These are phyloP conservation scores for Tenthredo distinguenda DNA, from an alignment of 2,888 invertebrate species.

Conservation along the genomic window DNA sequence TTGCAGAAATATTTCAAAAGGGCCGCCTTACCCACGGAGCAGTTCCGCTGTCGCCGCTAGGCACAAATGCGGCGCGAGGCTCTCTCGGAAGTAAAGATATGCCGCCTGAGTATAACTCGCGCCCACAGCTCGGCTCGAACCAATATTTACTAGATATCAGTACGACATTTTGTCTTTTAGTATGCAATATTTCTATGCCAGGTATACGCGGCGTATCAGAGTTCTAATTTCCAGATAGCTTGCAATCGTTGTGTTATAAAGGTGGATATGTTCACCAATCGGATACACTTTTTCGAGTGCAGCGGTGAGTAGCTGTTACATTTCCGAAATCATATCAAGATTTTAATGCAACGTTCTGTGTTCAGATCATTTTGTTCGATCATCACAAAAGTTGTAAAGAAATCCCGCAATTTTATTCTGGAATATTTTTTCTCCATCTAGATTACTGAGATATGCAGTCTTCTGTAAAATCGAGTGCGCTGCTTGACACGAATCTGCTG, in stretches of 20 bases:
- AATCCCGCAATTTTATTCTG: not conserved
- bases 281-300: not conserved
- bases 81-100: no score
- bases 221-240: not conserved
- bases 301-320: not conserved
- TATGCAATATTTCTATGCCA: not conserved
- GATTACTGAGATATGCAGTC: not conserved
- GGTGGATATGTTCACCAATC: not conserved
- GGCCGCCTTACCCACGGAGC: no score
- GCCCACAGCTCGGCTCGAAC: not conserved
- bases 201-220: not conserved
- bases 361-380: not conserved
- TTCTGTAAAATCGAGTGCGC: not conserved
- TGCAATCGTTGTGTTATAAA: not conserved
- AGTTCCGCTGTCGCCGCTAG: no score
- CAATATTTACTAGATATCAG: not conserved
- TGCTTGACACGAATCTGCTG: not conserved
- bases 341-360: not conserved
- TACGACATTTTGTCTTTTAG: not conserved
- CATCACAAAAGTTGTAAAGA: no score
- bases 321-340: not conserved
- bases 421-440: not conserved
- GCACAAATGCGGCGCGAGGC: no score
- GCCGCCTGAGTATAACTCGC: not conserved
- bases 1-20: no score